phyloP scores from a whole-genome alignment of 2,797 vertebrate species.

The Macropodus opercularis region DNA sequence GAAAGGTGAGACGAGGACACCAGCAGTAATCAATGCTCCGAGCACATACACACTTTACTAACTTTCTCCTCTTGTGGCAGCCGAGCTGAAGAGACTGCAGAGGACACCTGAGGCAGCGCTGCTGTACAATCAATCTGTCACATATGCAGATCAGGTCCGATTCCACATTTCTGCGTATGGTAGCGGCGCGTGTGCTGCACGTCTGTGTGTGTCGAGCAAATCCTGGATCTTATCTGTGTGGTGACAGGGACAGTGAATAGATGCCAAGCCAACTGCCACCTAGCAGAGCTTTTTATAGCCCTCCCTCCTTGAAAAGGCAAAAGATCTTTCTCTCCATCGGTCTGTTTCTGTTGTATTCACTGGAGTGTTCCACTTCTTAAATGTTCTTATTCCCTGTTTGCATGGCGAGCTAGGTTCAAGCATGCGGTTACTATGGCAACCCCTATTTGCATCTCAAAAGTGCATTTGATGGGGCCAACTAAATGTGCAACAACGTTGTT shows the following conservation, averaged over 20 bases:
- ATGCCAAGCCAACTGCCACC: constrained; percentile 78
- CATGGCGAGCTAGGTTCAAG: constrained; percentile 77
- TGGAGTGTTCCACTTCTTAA: constrained; percentile 80
- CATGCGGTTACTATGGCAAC: constrained; percentile 86
- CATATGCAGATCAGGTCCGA: constrained; percentile 41
- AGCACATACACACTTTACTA: constrained; percentile 49
- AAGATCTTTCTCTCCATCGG: constrained; percentile 53
- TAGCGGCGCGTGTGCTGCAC: constrained; percentile 23
- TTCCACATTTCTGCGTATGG: constrained; percentile 16
- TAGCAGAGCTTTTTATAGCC: constrained; percentile 76
- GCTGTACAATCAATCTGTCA: constrained; percentile 44
- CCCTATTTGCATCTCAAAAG: constrained; percentile 84
- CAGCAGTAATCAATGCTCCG: constrained; percentile 47
- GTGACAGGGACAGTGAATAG: constrained; percentile 74
- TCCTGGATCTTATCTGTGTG: constrained; percentile 74
- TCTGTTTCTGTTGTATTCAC: constrained; percentile 70
- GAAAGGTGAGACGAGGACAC: constrained; percentile 62
- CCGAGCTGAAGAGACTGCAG: constrained; percentile 36
- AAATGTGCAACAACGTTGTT: constrained; percentile 73
- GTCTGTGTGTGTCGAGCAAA: constrained; percentile 42
- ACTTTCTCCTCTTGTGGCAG: constrained; percentile 22
- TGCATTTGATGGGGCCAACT: constrained; percentile 74
- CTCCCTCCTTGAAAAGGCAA: constrained; percentile 65
- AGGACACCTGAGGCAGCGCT: constrained; percentile 50
- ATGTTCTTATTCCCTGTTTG: constrained; percentile 79